Evolutionary conservation across 2,888 invertebrate species (phyloP), one percentile per base, ranked within the genome.

Genomic region (Strigamia transsilvanica): DNA sequence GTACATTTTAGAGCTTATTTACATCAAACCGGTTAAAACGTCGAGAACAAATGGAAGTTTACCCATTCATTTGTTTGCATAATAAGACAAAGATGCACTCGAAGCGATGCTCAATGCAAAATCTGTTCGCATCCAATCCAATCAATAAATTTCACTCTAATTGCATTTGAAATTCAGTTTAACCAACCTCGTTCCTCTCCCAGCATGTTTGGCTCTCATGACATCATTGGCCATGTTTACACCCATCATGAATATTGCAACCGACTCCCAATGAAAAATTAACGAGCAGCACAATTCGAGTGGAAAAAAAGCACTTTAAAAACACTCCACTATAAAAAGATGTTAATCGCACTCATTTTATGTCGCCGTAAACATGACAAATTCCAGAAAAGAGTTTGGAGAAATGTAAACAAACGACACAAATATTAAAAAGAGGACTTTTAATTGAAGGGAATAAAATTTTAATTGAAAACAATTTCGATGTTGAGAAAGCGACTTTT

Each of bases 141-240:
- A 73, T 73, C 73, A 73, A 73, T 73, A 73, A 32, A 73, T 27
- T 73, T n/a, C 32, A 23, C 73, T 73, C 73, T 73, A 73, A 73
- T 73, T 73, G 73, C 73, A 73, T 73, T 73, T 73, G 73, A 73
- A 73, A 73, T 73, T 73, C 73, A 73, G 73, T 73, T 73, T 73
- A 73, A 73, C 73, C 73, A 9, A 27, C 5, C 73, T 12, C 13
- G 73, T 73, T 73, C 27, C 2, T 5, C 13, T 15, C 23, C 73
- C 27, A 27, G 32, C 73, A 73, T 73, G 73, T 32, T 73, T 73
- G 27, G 27, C 73, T 73, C 73, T 73, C 27, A 27, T 73, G 73
- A 73, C 73, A 73, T 73, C 73, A 73, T 73, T 73, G 73, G 73
- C 73, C 73, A 73, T 73, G 73, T 73, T 73, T 73, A 73, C 73